Evolutionary conservation across 1,140 invertebrate species (phyloP), one percentile per base, ranked within the genome.

Genomic region (Pteromalus puparum): DNA sequence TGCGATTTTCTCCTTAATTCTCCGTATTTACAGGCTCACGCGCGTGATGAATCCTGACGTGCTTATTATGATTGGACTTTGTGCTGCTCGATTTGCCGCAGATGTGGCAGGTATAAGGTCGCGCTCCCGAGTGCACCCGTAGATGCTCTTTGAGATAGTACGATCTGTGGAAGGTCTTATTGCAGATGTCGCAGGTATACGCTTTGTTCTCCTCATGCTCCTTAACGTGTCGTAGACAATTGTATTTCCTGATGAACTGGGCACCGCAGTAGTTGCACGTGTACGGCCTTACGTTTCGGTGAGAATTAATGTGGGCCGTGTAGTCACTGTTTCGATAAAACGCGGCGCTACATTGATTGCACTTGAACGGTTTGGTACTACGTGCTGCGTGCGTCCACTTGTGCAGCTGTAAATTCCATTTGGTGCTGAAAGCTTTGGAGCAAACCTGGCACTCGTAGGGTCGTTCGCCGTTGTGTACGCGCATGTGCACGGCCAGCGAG

Each of bases 261-360:
- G 97, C 97, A 38, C 97, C 98, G 91, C 98, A 99, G 90, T 97
- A 96, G 89, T 98, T 98, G 91, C 97, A 98, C 1, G 97, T 97
- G 91, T 97, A 98, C 2, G 97, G 97, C 81, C 96, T 94, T 61
- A 97, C 95, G 80, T 96, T 95, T 84, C 96, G 95, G 92, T 97
- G 97, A 38, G 97, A 95, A 91, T 97, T 96, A 95, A 97, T 96
- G 92, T 98, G 97, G 21, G 96, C 96, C 7, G 96, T 95, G 89
- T 96, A 97, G 88, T 97, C 97, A 70, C 95, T 94, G 88, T 97
- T 95, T 4, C 97, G 94, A 81, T 97, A 95, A 92, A 97, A 97
- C 21, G 97, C 96, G 68, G 96, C 96, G 88, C 96, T 96, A 91
- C 97, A 97, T 88, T 96, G 94, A 85, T 95, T 95, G 91, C 97